These are phyloP conservation scores for Drosophila teissieri DNA, from an alignment of 1,140 invertebrate genomes.

Conservation along the genomic window DNA sequence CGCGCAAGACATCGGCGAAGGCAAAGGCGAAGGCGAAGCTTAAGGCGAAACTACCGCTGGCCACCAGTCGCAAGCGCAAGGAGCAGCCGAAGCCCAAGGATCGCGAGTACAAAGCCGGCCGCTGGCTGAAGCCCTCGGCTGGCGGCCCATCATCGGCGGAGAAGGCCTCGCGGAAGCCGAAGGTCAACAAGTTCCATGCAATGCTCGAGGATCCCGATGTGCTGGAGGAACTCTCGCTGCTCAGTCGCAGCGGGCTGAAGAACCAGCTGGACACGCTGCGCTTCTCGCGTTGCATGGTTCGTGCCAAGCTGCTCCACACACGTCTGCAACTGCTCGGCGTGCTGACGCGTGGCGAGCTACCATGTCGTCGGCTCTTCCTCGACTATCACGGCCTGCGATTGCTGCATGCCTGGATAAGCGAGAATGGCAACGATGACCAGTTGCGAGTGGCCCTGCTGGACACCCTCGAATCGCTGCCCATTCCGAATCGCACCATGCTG, in stretches of 20 bases:
- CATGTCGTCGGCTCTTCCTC: conserved; percentile 94
- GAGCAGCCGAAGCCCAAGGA: conserved; percentile 58
- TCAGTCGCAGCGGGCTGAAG: conserved; percentile 91
- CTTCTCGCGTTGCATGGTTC: conserved; percentile 95
- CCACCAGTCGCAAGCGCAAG: conserved; percentile 32
- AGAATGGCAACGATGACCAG: conserved; percentile 85
- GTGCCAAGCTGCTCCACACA: conserved; percentile 92
- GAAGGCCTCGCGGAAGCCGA: conserved; percentile 34
- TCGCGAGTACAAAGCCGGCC: conserved; percentile 66
- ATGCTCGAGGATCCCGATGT: conserved; percentile 86
- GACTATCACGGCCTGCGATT: conserved; percentile 97
- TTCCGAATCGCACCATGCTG: conserved; percentile 96
- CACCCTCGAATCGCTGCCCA: conserved; percentile 92
- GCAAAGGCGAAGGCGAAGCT: conserved; percentile 3
- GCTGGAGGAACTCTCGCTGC: conserved; percentile 91
- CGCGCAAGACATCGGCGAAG: conserved; percentile 25
- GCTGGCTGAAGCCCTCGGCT: conserved; percentile 53
- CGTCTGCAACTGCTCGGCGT: conserved; percentile 89
- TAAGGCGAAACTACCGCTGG: conserved; percentile 21
- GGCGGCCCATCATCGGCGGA: neutral
- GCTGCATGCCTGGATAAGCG: conserved; percentile 95
- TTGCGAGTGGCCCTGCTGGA: conserved; percentile 91
- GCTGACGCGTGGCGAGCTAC: conserved; percentile 90
- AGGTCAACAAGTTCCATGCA: conserved; percentile 47
- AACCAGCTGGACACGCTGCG: conserved; percentile 95